These are phyloP conservation scores for Pachyramphus minor DNA, from an alignment of 2,113 vertebrate species.

Conservation along the genomic window DNA sequence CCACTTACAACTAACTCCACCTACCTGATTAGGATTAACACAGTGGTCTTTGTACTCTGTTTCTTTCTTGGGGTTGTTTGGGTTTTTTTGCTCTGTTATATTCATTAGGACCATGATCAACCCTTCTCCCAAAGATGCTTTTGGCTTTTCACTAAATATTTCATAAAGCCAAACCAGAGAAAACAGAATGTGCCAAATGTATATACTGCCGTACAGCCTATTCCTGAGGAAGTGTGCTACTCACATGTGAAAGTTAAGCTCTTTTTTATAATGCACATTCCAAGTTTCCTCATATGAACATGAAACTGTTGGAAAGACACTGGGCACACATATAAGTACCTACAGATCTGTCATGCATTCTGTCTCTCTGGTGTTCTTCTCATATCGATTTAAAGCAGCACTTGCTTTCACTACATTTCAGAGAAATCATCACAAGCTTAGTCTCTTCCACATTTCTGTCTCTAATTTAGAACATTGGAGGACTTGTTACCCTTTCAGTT, in stretches of 20 bases:
- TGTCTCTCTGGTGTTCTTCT: background rate
- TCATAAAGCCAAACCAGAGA: background rate
- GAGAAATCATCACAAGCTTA: background rate
- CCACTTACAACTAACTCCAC: background rate
- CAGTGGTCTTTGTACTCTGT: background rate
- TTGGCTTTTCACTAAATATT: background rate
- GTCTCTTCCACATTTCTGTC: background rate
- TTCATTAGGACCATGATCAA: background rate
- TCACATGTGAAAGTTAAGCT: background rate
- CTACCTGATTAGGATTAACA: background rate
- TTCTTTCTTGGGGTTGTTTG: background rate
- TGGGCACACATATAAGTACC: background rate
- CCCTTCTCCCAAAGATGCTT: background rate
- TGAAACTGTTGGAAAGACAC: background rate
- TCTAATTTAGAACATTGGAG: background rate
- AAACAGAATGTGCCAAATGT: background rate
- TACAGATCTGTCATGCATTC: background rate
- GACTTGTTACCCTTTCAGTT: background rate
- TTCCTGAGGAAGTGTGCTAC: background rate
- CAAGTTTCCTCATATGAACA: background rate
- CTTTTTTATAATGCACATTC: background rate
- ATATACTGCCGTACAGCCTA: background rate
- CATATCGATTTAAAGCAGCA: background rate
- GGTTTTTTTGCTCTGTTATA: background rate
- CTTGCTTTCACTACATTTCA: background rate